Percentiles rank a stretch among this genome's conserved stretches.
Evolutionary conservation across 2,888 invertebrate species (phyloP).

Genomic region (Helleia helle): DNA sequence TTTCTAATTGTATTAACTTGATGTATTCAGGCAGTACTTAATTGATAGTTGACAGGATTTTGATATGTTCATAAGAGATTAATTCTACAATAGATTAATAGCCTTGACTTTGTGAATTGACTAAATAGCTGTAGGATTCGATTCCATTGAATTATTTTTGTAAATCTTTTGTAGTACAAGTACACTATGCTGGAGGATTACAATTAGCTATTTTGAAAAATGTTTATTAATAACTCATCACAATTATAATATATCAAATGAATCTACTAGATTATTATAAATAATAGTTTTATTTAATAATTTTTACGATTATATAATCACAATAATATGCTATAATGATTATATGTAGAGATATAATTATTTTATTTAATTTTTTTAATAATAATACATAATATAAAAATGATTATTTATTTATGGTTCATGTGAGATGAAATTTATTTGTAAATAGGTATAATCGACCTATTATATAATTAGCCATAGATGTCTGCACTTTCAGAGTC

Average conservation of each 20-base stretch:
- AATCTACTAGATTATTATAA: no score
- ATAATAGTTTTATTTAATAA: no score
- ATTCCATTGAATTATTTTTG: not conserved
- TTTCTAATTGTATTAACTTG: no score
- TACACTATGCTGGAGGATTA: not conserved
- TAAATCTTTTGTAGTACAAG: not conserved
- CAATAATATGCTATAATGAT: no score
- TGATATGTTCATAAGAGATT: no score
- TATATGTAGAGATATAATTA: no score
- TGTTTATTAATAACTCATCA: not conserved
- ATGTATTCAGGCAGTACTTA: no score
- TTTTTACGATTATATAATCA: no score
- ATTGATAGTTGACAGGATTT: no score
- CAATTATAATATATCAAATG: not conserved
- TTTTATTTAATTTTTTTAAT: not conserved
- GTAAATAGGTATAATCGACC: not conserved
- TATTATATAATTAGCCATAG: not conserved
- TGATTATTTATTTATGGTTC: conserved; percentile 8
- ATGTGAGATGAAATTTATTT: not conserved
- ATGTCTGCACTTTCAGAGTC: not conserved
- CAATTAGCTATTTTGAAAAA: not conserved
- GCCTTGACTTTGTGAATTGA: no score
- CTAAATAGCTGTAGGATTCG: no score
- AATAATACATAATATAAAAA: not conserved
- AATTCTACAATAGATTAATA: no score